These are phyloP conservation scores for Pitangus sulphuratus DNA, from an alignment of 2,797 vertebrate species.

Conservation along the genomic window DNA sequence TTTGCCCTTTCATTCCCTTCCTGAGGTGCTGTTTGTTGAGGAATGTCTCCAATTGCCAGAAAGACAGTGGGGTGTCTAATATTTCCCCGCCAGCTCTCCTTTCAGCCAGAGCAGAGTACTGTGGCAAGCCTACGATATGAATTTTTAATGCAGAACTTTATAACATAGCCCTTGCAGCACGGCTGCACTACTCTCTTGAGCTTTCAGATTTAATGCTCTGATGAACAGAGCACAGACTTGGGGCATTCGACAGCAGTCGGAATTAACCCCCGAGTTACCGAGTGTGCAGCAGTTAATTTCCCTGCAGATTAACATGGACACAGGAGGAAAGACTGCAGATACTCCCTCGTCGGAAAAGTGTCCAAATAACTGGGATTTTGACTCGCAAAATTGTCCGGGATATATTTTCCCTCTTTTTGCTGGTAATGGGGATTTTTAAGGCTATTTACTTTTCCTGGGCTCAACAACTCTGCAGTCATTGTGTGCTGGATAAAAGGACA, in stretches of 20 bases:
- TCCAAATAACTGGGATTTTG: background rate
- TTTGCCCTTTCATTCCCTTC: conserved; percentile 81
- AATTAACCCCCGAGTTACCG: conserved; percentile 77
- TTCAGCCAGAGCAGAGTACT: conserved; percentile 79
- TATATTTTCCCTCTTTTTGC: background rate
- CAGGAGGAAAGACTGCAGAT: background rate
- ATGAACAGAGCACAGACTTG: conserved; percentile 79
- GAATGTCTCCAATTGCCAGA: conserved; percentile 83
- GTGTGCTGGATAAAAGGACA: background rate
- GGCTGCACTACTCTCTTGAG: conserved; percentile 80
- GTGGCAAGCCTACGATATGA: conserved; percentile 82
- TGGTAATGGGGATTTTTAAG: background rate
- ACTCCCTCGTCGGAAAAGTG: background rate
- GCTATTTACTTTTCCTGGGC: background rate
- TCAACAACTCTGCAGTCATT: background rate
- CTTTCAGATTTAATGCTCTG: conserved; percentile 83
- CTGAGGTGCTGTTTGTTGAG: conserved; percentile 81
- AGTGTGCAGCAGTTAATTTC: conserved; percentile 35
- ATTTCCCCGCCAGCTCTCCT: conserved; percentile 79
- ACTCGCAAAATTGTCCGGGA: background rate
- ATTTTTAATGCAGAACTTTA: conserved; percentile 86
- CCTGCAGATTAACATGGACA: conserved; percentile 32
- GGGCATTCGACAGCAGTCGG: conserved; percentile 71
- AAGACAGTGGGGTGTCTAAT: conserved; percentile 81
- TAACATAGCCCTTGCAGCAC: conserved; percentile 75